Conservation (phyloP, 2,113 vertebrate species). For the Laticauda colubrina region DNA sequence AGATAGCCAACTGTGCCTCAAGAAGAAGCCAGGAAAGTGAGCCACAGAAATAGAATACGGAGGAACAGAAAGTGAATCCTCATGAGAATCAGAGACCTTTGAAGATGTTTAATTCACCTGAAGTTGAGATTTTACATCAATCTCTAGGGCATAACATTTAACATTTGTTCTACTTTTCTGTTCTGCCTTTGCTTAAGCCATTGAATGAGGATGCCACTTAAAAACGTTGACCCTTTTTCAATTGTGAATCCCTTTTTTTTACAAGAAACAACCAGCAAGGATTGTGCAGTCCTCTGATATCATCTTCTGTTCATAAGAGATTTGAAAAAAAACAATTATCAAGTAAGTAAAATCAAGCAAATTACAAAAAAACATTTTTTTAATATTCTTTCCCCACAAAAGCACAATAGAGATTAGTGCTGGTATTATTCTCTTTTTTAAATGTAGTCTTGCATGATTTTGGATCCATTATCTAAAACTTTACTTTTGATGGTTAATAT, state of each 20-base stretch:
- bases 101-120: not conserved
- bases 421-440: not conserved
- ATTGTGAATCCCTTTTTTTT: not conserved
- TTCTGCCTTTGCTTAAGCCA: not conserved
- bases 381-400: not conserved
- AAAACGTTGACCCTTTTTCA: not conserved
- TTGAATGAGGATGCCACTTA: not conserved
- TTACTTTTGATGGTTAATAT: conserved; percentile 17
- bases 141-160: not conserved
- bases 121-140: not conserved
- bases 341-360: not conserved
- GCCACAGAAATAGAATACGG: not conserved
- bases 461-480: not conserved
- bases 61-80: not conserved
- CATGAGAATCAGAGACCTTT: not conserved
- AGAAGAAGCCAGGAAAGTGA: not conserved
- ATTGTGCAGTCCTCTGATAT: no score
- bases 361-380: not conserved
- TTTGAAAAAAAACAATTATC: not conserved
- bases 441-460: not conserved
- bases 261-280: not conserved
- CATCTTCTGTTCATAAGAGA: not conserved
- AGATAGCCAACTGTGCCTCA: not conserved
- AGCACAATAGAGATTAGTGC: not conserved
- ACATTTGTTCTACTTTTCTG: not conserved